Evolutionary conservation across 2,113 vertebrate genomes (phyloP).

Genomic region (Brienomyrus brachyistius): DNA sequence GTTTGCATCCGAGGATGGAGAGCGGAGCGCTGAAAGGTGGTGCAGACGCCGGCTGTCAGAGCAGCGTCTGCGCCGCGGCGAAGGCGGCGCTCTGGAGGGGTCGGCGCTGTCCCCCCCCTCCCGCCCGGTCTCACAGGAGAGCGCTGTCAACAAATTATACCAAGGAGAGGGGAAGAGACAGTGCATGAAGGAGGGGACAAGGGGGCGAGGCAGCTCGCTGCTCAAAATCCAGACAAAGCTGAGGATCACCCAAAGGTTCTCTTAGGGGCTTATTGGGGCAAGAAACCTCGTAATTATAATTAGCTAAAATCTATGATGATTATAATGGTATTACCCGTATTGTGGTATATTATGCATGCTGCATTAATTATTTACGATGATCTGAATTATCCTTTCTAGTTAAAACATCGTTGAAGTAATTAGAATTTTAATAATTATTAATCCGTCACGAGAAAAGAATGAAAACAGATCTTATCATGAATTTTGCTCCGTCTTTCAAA

Average conservation of each 20-base stretch:
- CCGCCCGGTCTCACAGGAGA: slow-evolving; percentile 55
- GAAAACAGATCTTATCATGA: background rate
- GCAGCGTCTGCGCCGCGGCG: slow-evolving; percentile 46
- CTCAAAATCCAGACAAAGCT: slow-evolving; percentile 59
- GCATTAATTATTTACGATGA: background rate
- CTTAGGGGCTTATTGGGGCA: slow-evolving; percentile 59
- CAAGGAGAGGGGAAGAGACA: slow-evolving; percentile 36
- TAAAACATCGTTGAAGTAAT: background rate
- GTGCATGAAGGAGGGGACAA: background rate
- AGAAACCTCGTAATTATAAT: slow-evolving; percentile 1
- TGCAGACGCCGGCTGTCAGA: slow-evolving; percentile 48
- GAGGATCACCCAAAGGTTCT: slow-evolving; percentile 61
- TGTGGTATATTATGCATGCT: background rate
- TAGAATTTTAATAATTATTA: background rate
- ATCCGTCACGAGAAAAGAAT: background rate
- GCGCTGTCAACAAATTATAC: slow-evolving; percentile 61
- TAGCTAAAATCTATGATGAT: background rate
- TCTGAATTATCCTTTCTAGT: background rate
- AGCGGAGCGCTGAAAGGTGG: slow-evolving; percentile 53
- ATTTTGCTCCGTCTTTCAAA: background rate
- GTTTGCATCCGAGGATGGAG: slow-evolving; percentile 61
- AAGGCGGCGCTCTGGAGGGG: slow-evolving; percentile 38
- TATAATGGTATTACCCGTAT: background rate
- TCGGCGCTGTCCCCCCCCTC: background rate
- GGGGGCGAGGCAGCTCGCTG: slow-evolving; percentile 51